Base-by-base conservation (phyloP, 2,888 invertebrate genomes). In the Tetragonisca angustula region DNA sequence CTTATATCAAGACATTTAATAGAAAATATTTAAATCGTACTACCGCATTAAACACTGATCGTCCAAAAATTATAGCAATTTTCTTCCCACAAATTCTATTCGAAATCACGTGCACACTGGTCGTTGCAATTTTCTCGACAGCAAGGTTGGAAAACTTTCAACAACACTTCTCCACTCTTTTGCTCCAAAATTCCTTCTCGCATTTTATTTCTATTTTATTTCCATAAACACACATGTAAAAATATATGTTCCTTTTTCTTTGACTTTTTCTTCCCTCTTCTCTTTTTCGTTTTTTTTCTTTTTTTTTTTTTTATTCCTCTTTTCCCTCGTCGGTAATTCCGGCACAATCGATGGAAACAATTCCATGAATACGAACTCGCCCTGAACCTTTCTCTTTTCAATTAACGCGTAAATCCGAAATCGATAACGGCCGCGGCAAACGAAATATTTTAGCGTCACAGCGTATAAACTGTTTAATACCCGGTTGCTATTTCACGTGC, bases 401-500 rank as follows among this genome's bases (percentile, higher is more conserved):
- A 61, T 61, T 61, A 24, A 61, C 24, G 17, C n/a, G 61, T 27
- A 27, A 27, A 61, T 61, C 61, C 61, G 61, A 61, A 61, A 27
- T 17, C 61, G 61, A 61, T 24, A 61, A 17, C 56, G n/a, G 56
- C 17, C 27, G 19, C 17, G 61, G 17, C 17, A 61, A 61, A 61
- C 9, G 61, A 61, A 61, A 61, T 61, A 61, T 61, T 61, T 61
- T 61, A 59, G 15, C n/a, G 15, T 59, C 56, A 15, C 15, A 59
- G 56, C 56, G 56, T 59, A 59, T 59, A 59, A 59, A 59, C 24
- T 59, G 56, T 59, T 59, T 59, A 59, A 59, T 59, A 59, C n/a
- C 43, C 15, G 56, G 15, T 59, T 15, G 56, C 56, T 59, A 24
- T 21, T 59, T 59, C n/a, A 59, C n/a, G n/a, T 56, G n/a, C n/a